phyloP scores from a whole-genome alignment of 2,113 vertebrate species.

The Helogale parvula region DNA sequence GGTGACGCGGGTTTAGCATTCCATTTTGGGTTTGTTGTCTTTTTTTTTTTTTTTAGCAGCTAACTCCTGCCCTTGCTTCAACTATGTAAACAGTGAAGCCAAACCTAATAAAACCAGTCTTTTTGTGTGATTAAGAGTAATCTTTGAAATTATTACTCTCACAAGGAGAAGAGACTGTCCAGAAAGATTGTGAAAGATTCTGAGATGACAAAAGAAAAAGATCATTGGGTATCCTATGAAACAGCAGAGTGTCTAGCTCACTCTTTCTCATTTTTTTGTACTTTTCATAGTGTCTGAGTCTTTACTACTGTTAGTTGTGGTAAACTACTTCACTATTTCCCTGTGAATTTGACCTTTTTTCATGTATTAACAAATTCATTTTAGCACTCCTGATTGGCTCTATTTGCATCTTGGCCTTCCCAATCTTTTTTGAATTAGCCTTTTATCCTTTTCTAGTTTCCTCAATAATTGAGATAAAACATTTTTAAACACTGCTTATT shows the following conservation, averaged over 20 bases:
- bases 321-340: neutral
- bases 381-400: neutral
- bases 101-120: neutral
- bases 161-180: neutral
- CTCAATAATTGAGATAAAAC: constrained; percentile 10
- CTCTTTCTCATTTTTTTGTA: no score
- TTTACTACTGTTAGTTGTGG: neutral
- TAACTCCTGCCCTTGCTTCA: neutral
- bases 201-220: neutral
- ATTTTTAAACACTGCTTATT: neutral
- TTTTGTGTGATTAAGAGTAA: neutral
- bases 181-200: neutral
- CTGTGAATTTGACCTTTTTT: neutral
- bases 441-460: neutral
- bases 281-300: neutral
- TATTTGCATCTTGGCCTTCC: neutral
- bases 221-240: neutral
- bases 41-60: neutral
- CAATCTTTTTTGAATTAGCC: neutral
- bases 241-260: neutral
- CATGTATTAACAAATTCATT: constrained; percentile 4
- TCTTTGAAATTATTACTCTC: neutral
- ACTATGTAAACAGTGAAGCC: neutral
- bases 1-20: neutral
- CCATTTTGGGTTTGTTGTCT: neutral